Evolutionary conservation across 64 coral and sea anemone genomes (phyloP).

Genomic region (Porites australiensis): DNA sequence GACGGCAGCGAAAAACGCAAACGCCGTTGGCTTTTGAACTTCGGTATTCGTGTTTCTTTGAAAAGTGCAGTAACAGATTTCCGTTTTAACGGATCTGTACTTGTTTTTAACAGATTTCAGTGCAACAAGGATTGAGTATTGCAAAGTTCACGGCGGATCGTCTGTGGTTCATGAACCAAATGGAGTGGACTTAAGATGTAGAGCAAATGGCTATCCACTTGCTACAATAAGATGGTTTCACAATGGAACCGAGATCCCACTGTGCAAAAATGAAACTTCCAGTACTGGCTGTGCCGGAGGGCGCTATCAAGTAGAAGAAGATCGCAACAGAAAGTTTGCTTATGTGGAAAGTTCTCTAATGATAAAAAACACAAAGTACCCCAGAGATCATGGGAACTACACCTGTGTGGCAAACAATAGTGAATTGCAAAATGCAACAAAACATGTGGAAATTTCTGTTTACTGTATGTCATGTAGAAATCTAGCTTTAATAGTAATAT

Average conservation of each 20-base stretch:
- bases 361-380: neutral
- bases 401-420: slow-evolving; percentile 19
- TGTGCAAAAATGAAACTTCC: neutral
- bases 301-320: neutral
- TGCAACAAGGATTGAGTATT: neutral
- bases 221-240: slow-evolving; percentile 23
- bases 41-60: neutral
- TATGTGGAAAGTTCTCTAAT: neutral
- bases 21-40: neutral
- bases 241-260: slow-evolving; percentile 8
- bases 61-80: neutral
- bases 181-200: neutral
- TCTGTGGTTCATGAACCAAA: neutral
- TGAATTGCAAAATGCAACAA: neutral
- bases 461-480: neutral
- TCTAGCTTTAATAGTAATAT: no score
- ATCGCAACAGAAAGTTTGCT: neutral
- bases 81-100: neutral
- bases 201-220: neutral
- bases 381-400: slow-evolving; percentile 31
- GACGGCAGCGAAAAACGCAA: no score
- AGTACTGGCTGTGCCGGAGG: neutral
- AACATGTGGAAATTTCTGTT: slow-evolving; percentile 12
- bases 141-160: neutral
- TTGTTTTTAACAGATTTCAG: neutral